Evolutionary conservation across 2,888 invertebrate species (phyloP).

Genomic region (Stenodema calcarata): DNA sequence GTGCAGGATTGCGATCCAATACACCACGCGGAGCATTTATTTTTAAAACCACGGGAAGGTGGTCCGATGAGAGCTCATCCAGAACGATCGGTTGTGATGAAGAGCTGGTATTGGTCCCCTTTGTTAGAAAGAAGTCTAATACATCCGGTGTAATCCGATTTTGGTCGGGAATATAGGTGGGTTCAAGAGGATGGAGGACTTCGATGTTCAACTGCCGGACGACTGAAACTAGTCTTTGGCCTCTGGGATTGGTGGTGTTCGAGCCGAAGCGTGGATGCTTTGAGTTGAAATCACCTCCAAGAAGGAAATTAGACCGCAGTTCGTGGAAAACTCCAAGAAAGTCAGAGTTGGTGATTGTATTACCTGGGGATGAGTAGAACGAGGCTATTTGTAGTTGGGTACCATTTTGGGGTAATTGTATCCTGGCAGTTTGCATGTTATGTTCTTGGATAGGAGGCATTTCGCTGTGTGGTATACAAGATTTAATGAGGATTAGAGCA

Average conservation of each 20-base stretch:
- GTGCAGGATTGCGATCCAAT: too few relatives aligned
- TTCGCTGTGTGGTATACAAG: background rate
- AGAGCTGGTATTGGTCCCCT: too few relatives aligned
- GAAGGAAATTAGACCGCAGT: background rate
- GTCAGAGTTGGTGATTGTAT: background rate
- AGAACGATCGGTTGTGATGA: background rate
- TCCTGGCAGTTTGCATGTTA: conserved; percentile 7
- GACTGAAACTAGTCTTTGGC: background rate
- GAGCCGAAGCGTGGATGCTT: background rate
- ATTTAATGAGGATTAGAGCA: conserved; percentile 1
- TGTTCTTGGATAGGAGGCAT: conserved; percentile 12
- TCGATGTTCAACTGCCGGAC: background rate
- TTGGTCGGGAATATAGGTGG: too few relatives aligned
- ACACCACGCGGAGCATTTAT: background rate
- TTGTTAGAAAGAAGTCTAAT: too few relatives aligned
- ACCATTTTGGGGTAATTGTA: background rate
- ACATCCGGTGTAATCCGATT: too few relatives aligned
- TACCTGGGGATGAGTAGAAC: conserved; percentile 31
- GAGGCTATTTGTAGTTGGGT: background rate
- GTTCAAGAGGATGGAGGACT: background rate
- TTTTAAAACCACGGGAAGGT: background rate
- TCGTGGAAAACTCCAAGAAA: background rate
- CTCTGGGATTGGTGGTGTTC: background rate
- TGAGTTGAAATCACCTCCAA: background rate
- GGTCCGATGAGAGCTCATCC: too few relatives aligned